These are phyloP conservation scores for Clarias magur DNA, from an alignment of 2,113 vertebrate genomes.

Conservation along the genomic window DNA sequence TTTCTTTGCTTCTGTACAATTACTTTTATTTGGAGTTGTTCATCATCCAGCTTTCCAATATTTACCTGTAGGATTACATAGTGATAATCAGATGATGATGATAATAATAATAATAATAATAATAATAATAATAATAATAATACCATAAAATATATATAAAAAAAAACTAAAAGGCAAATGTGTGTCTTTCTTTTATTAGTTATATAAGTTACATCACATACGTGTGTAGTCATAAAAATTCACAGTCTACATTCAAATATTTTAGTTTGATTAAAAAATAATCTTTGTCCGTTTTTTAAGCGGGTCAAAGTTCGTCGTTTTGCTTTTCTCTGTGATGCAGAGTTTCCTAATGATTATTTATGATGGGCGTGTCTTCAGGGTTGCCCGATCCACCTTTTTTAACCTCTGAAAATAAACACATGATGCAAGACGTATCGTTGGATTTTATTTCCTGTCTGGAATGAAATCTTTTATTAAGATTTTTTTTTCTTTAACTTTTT, in stretches of 20 bases:
- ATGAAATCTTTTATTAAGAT: background rate
- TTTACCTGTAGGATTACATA: background rate
- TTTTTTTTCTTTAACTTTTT: no score
- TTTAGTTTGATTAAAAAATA: constrained; percentile 41
- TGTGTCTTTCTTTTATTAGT: constrained; percentile 32
- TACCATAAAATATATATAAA: background rate
- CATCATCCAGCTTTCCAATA: background rate
- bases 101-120: no score
- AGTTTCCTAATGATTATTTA: background rate
- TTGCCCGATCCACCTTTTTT: background rate
- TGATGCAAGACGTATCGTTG: background rate
- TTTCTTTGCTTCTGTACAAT: background rate
- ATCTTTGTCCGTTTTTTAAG: constrained; percentile 14
- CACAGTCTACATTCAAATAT: constrained; percentile 34
- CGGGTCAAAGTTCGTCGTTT: background rate
- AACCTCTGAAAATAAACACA: constrained; percentile 1
- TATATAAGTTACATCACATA: constrained; percentile 46
- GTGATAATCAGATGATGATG: no score
- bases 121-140: background rate
- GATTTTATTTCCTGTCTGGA: background rate
- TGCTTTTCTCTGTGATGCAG: background rate
- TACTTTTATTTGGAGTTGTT: background rate
- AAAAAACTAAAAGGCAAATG: background rate
- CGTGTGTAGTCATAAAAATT: constrained; percentile 38
- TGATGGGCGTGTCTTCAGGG: background rate